Evolutionary conservation across 2,113 vertebrate genomes (phyloP), one percentile per base, ranked within the genome.

Genomic region (Chunga burmeisteri): DNA sequence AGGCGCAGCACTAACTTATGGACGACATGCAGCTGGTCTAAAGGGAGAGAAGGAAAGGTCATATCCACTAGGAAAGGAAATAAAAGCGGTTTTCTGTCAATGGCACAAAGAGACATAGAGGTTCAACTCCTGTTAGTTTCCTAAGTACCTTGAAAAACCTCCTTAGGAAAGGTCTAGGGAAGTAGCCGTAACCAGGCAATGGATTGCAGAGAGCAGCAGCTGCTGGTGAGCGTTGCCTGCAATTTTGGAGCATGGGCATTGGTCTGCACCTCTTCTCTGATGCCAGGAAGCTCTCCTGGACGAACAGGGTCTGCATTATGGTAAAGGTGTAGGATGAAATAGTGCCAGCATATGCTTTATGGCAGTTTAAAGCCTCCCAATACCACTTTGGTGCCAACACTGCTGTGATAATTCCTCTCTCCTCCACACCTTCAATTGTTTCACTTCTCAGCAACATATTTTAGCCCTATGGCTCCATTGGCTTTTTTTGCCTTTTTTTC

Each of bases 371-470:
- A 92, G 11, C 50, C 72, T 84, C 86, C 81, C 80, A 36, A 16
- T 61, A 77, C 65, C 34, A 59, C 65, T 63, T 59, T 0, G 2
- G 63, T 79, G 88, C 75, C 85, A 94, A 25, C 67, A 56, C 40
- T 4, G 74, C 70, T 82, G 78, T 75, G 89, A 82, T 80, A 92
- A 86, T 70, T 94, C 85, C 81, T 81, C 74, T 94, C 61, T 81
- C 79, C 52, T 86, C 83, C 88, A 86, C 67, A 79, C 83, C 73
- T 93, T 89, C 47, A 77, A 75, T 71, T 66, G 49, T 88, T 84
- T 74, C 83, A 78, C 22, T 74, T 91, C 77, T 88, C 63, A 74
- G 70, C 40, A 89, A 84, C 58, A 6, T 40, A 65, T 62, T 94
- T 92, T 62, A 96, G 49, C 52, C 78, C 71, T 71, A 19, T 88